Conservation (phyloP, 2,113 vertebrate genomes). For the Felis chaus region DNA sequence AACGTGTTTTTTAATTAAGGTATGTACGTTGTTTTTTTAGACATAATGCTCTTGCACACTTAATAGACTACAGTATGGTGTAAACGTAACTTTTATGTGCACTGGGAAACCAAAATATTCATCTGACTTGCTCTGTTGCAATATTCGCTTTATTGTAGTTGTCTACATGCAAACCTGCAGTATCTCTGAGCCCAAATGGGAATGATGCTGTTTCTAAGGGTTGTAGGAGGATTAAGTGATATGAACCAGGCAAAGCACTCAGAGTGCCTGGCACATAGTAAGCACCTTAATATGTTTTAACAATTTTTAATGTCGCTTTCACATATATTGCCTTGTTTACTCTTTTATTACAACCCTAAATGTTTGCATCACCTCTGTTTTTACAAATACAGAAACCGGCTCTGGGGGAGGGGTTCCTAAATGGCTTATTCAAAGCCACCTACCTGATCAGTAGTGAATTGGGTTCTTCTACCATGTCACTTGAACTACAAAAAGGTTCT, state of each 20-base stretch:
- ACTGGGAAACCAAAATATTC: neutral
- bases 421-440: neutral
- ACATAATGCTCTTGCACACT: neutral
- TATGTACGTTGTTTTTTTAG: neutral
- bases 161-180: neutral
- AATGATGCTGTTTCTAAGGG: neutral
- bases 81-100: neutral
- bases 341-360: neutral
- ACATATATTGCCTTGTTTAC: fast-evolving
- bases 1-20: neutral
- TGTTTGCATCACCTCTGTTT: neutral
- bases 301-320: neutral
- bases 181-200: neutral
- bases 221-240: neutral
- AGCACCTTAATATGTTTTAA: neutral
- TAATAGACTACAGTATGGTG: neutral
- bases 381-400: neutral
- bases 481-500: neutral
- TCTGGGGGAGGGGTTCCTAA: neutral
- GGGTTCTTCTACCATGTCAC: neutral
- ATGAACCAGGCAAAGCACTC: neutral
- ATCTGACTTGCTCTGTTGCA: neutral
- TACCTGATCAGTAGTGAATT: neutral
- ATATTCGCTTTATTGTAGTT: neutral
- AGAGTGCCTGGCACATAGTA: neutral